Percentiles rank a stretch among this genome's conserved stretches.
Conservation (phyloP, 2,113 vertebrate genomes). For the Quiscalus mexicanus region DNA sequence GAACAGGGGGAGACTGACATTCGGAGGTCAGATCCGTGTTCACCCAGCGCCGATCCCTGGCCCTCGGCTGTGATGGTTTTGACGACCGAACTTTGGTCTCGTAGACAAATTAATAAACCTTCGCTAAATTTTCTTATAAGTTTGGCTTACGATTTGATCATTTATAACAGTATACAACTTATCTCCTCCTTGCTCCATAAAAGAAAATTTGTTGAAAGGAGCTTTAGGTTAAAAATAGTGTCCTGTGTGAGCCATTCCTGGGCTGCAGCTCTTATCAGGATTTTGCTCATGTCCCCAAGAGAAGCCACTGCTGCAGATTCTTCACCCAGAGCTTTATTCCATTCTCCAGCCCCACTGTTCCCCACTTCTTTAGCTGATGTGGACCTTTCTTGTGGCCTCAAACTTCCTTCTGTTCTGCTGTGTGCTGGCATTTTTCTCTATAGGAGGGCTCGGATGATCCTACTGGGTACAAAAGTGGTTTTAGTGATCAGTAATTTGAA, state of each 20-base stretch:
- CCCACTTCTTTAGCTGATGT: background rate
- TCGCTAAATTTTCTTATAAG: too few species aligned
- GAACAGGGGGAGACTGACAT: too few species aligned
- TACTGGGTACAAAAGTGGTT: background rate
- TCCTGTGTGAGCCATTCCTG: background rate
- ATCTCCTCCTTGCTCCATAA: background rate
- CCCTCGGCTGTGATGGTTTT: too few species aligned
- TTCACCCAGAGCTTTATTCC: background rate
- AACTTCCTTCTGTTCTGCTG: background rate
- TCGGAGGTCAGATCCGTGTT: too few species aligned
- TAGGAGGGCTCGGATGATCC: background rate
- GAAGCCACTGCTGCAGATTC: fast-evolving
- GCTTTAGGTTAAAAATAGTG: background rate
- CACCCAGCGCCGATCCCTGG: too few species aligned
- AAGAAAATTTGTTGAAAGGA: background rate
- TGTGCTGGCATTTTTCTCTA: background rate
- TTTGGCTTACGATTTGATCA: too few species aligned
- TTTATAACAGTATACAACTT: background rate
- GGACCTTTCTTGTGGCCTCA: background rate
- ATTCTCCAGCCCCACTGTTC: background rate
- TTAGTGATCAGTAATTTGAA: constrained; percentile 19
- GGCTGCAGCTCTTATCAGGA: background rate
- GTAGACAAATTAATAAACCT: too few species aligned
- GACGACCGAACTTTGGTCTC: too few species aligned
- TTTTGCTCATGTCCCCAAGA: background rate